A percentile compares a stretch with the other conserved stretches of the same genome.
Evolutionary conservation across 2,797 vertebrate genomes (phyloP).

Genomic region (Catamblyrhynchus diadema): DNA sequence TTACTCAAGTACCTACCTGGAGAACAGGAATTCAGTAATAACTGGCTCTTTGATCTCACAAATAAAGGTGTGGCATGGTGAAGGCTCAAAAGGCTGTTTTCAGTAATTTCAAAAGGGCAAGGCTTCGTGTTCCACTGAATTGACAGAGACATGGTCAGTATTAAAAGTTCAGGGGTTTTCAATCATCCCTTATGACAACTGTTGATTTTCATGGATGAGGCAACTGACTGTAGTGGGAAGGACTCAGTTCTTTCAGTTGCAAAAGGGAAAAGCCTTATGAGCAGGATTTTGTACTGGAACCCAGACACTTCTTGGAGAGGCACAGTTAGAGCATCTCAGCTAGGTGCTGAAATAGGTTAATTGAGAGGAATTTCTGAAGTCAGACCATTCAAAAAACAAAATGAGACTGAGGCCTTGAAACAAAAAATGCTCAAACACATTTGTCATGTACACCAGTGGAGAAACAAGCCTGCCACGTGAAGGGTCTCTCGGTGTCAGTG

Average conservation of each 20-base stretch:
- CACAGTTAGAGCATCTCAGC: background rate
- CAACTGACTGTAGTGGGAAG: background rate
- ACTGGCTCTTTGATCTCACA: background rate
- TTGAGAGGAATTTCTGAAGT: background rate
- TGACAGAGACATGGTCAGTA: background rate
- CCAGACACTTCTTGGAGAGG: background rate
- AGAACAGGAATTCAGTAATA: background rate
- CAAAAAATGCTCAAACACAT: background rate
- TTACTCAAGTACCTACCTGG: background rate
- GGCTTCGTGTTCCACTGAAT: background rate
- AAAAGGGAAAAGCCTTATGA: background rate
- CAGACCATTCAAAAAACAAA: background rate
- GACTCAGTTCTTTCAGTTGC: background rate
- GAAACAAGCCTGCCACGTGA: accelerated
- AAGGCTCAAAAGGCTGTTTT: background rate
- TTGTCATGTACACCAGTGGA: background rate
- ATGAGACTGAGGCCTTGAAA: background rate
- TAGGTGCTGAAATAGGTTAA: background rate
- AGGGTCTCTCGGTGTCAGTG: background rate
- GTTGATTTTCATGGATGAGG: background rate
- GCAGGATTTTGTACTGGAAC: background rate
- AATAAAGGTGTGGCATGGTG: background rate
- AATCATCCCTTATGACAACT: background rate
- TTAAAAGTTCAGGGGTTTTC: background rate
- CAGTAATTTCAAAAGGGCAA: background rate